These are phyloP conservation scores for Platygyra sinensis DNA, from an alignment of 64 coral and sea anemone genomes.

Conservation along the genomic window DNA sequence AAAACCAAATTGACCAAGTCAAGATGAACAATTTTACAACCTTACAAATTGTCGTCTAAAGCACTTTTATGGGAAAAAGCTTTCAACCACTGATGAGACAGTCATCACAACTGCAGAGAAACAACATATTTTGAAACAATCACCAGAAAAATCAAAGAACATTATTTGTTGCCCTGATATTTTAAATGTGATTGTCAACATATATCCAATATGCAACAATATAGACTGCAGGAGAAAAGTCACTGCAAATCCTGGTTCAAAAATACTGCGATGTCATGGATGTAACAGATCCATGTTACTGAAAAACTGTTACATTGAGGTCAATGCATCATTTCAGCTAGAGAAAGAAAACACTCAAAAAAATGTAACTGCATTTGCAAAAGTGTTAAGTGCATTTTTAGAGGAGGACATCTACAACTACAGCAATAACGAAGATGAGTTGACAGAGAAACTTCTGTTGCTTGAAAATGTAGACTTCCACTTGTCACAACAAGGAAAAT, in stretches of 20 bases:
- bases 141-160: background rate
- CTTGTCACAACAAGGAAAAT: too few relatives aligned
- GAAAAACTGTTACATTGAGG: constrained; percentile 37
- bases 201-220: constrained; percentile 26
- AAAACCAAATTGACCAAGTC: background rate
- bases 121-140: background rate
- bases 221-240: constrained; percentile 23
- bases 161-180: background rate
- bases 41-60: background rate
- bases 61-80: background rate
- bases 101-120: background rate
- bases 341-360: background rate
- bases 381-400: too few relatives aligned
- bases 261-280: background rate
- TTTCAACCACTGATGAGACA: background rate
- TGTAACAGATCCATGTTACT: constrained; percentile 43
- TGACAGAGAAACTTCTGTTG: background rate
- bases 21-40: background rate
- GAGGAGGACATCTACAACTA: constrained; percentile 3
- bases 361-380: constrained; percentile 15
- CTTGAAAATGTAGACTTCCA: background rate
- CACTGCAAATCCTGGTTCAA: constrained; percentile 11
- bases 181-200: background rate
- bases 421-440: background rate
- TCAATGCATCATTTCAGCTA: constrained; percentile 18